Evolutionary conservation across 2,888 invertebrate genomes (phyloP), one percentile per base, ranked within the genome.

Genomic region (Dynastes grantii): DNA sequence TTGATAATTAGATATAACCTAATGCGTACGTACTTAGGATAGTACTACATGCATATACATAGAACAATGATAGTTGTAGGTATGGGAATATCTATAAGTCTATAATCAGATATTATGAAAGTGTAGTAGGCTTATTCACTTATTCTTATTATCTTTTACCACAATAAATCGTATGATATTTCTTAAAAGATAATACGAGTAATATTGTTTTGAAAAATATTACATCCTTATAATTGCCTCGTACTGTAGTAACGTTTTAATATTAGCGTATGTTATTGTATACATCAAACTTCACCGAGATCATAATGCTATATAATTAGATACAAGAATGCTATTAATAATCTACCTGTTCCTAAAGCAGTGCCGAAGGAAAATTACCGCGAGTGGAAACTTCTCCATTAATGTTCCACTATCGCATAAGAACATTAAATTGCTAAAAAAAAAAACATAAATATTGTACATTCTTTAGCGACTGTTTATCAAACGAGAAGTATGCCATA

Each of bases 311-410:
- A 40, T 68, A 68, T 68, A 68, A 68, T 68, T 68, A 68, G 40
- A 51, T 68, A 53, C 68, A 68, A 68, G 68, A 68, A 68, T 68
- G 51, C 51, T 49, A 68, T 53, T 68, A 68, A 68, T 27, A 68
- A 51, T 68, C 68, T 51, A 51, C 68, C 29, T 22, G 68, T 68
- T 68, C 68, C 49, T 51, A 68, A 29, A 49, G 51, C 51, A 27
- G 49, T n/a, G 27, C 13, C 51, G 29, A 49, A 51, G 68, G 68
- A 68, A 68, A 68, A 68, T 68, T 68, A 68, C 68, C 27, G 51
- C 29, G 68, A 68, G 51, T 29, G 27, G 27, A 51, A 32, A 45
- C 45, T 45, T 68, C 68, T 40, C 68, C 29, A 68, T 68, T 68
- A 68, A 68, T 29, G 68, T 68, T 68, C 68, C 68, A 51, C 29